Evolutionary conservation across 2,113 vertebrate genomes (phyloP).

Genomic region (Tretioscincus oriximinensis): DNA sequence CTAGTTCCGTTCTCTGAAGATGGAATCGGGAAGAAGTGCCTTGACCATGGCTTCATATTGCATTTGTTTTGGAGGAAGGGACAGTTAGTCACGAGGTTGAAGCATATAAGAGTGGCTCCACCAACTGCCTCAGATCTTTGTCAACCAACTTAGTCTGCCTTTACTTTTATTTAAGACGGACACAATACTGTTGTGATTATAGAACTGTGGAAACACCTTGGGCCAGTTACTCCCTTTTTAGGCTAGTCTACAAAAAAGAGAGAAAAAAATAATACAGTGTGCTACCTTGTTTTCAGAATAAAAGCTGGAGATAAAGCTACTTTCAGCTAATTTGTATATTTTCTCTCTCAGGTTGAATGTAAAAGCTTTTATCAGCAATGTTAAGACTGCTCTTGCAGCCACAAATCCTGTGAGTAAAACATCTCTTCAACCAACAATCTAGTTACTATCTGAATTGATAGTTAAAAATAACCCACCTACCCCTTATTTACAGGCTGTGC

Average conservation of each 20-base stretch:
- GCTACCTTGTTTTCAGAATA: no score
- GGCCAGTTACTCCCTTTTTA: no score
- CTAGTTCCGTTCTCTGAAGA: no score
- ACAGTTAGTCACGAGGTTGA: no score
- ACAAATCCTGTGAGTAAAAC: constrained; percentile 89
- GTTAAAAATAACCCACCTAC: constrained; percentile 46
- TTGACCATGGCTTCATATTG: no score
- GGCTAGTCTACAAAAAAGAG: no score
- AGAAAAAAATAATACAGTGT: no score
- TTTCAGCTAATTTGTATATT: constrained; percentile 20
- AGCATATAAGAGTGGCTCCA: no score
- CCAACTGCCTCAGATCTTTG: no score
- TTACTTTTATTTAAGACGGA: background rate
- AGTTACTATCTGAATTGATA: background rate
- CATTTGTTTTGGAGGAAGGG: no score
- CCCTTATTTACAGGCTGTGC: constrained; percentile 79
- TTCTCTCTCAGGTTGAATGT: constrained; percentile 85
- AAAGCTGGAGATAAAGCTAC: background rate
- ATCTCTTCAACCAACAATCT: constrained; percentile 18
- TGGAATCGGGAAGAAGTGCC: no score
- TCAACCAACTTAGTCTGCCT: background rate
- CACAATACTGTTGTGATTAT: background rate
- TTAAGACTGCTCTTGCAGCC: constrained; percentile 94
- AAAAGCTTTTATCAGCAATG: constrained; percentile 95
- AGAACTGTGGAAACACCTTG: no score